phyloP scores from a whole-genome alignment of 2,888 invertebrate genomes.

The Yponomeuta cagnagella region DNA sequence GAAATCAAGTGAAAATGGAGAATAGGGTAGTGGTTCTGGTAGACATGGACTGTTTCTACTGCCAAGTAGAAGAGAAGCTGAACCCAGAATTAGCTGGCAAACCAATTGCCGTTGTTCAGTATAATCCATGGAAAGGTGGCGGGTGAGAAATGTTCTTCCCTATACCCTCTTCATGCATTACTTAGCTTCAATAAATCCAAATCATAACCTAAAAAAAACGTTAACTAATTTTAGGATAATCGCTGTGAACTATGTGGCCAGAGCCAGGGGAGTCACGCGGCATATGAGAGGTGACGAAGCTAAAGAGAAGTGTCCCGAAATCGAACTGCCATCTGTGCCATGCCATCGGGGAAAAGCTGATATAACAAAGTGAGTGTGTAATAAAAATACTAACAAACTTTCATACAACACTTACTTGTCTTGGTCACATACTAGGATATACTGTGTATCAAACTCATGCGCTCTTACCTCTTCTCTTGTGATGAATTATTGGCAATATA shows the following conservation, averaged over 20 bases:
- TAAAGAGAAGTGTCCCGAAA: slow-evolving; percentile 89
- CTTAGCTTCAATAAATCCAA: not conserved
- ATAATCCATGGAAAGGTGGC: slow-evolving; percentile 94
- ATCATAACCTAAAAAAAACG: not conserved
- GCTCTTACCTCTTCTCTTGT: not conserved
- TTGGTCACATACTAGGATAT: not conserved
- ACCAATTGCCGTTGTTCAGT: slow-evolving; percentile 97
- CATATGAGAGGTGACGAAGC: slow-evolving; percentile 96
- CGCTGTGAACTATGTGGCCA: slow-evolving; percentile 97
- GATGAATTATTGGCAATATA: too few species aligned
- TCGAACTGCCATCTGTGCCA: slow-evolving; percentile 89
- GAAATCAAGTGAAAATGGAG: slow-evolving; percentile 54
- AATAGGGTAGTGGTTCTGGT: slow-evolving; percentile 88
- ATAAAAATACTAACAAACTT: not conserved
- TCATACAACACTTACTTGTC: slow-evolving; percentile 6
- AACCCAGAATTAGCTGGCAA: slow-evolving; percentile 87
- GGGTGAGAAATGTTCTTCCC: slow-evolving; percentile 78
- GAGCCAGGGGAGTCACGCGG: slow-evolving; percentile 91
- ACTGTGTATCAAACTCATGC: not conserved
- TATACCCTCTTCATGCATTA: not conserved
- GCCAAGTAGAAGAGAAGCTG: slow-evolving; percentile 97
- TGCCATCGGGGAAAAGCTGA: slow-evolving; percentile 94
- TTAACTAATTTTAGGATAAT: slow-evolving; percentile 81
- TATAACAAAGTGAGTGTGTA: slow-evolving; percentile 82
- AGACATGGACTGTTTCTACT: slow-evolving; percentile 99